Evolutionary conservation across 2,888 invertebrate genomes (phyloP).

Genomic region (Drosophila borborema): DNA sequence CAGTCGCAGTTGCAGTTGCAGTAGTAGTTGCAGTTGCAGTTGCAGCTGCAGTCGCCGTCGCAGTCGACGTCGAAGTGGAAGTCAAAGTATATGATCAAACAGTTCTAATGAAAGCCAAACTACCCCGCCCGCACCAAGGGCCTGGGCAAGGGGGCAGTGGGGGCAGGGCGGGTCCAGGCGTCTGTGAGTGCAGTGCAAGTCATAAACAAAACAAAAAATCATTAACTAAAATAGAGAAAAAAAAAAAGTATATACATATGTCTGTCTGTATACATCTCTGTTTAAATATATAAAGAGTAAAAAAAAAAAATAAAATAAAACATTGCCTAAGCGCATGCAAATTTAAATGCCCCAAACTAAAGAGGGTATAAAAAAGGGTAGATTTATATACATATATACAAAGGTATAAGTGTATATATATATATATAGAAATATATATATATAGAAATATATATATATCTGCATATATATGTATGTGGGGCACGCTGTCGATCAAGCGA

Average conservation of each 20-base stretch:
- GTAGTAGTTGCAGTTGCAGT: too few relatives aligned
- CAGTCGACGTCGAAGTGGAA: background rate
- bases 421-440: background rate
- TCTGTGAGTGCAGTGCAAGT: slow-evolving; percentile 23
- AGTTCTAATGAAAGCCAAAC: slow-evolving; percentile 27
- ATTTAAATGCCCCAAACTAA: slow-evolving; percentile 2
- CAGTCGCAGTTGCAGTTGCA: background rate
- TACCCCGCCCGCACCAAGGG: background rate
- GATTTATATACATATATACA: background rate
- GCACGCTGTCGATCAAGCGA: background rate
- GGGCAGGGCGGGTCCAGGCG: background rate
- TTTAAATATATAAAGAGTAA: background rate
- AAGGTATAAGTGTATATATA: background rate
- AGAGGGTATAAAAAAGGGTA: background rate
- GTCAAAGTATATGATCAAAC: slow-evolving; percentile 28
- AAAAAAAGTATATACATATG: background rate
- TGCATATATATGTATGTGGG: background rate
- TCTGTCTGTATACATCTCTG: too few relatives aligned
- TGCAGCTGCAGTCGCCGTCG: background rate
- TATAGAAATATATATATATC: background rate
- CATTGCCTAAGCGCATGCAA: slow-evolving; percentile 38
- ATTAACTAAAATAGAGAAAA: slow-evolving; percentile 4
- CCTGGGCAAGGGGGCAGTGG: background rate
- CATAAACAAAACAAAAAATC: slow-evolving; percentile 6
- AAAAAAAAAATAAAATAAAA: slow-evolving; percentile 2